Evolutionary conservation across 2,888 invertebrate species (phyloP).

Genomic region (Linnaemya vulpina): DNA sequence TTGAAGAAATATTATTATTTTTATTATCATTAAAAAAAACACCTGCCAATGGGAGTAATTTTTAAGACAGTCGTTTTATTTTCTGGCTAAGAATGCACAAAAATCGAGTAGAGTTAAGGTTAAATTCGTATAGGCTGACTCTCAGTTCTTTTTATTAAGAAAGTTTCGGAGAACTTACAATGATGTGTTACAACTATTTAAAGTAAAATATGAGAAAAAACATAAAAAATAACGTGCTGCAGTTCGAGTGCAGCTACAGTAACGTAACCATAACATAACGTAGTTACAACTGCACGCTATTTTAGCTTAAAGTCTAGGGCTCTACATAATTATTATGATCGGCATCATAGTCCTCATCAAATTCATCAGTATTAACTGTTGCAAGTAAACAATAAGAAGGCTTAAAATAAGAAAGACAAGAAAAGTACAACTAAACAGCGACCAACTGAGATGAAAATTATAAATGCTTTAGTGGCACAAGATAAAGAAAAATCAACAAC

Average conservation of each 20-base stretch:
- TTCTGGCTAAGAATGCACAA: too few species aligned
- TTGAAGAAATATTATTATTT: too few species aligned
- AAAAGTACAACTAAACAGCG: constrained; percentile 16
- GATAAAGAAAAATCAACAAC: constrained; percentile 38
- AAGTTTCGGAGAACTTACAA: constrained; percentile 29
- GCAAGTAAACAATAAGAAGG: constrained; percentile 43
- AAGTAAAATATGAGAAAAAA: constrained; percentile 48
- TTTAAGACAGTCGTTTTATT: too few species aligned
- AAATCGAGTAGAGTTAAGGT: too few species aligned
- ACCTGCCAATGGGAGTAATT: too few species aligned
- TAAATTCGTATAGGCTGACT: neutral
- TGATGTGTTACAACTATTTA: constrained; percentile 45
- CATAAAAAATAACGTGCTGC: constrained; percentile 2
- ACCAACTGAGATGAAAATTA: constrained; percentile 58
- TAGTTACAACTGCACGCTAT: constrained; percentile 73
- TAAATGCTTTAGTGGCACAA: constrained; percentile 45
- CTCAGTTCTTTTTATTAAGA: neutral
- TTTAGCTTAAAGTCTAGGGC: constrained; percentile 25
- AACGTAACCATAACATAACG: constrained; percentile 74
- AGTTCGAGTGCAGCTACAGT: constrained; percentile 12
- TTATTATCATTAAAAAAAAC: too few species aligned
- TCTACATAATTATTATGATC: constrained; percentile 21
- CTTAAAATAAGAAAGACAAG: neutral
- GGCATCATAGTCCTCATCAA: constrained; percentile 16
- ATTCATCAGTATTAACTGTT: constrained; percentile 15